Evolutionary conservation across 2,113 vertebrate genomes (phyloP), one percentile per base, ranked within the genome.

Genomic region (Phyllostomus discolor): DNA sequence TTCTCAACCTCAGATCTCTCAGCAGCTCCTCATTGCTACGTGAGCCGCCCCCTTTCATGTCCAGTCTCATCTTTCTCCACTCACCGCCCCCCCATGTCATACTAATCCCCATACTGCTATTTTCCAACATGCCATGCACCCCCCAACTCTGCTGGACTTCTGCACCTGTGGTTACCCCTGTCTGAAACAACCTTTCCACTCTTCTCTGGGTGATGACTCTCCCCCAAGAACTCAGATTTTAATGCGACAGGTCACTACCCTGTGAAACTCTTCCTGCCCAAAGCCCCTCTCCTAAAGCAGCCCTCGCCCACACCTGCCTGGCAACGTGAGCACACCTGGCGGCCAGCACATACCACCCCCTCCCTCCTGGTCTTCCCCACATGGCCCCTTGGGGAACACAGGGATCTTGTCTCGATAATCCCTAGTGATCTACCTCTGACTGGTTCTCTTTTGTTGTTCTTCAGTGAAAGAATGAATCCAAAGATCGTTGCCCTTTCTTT

Each of bases 21-120:
- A 1, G 7, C 0, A 0, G 62, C 70, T 73, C 28, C 70, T 5
- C 7, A 0, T 7, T 35, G 52, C 7, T 28, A 9, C 19, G 22
- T 28, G n/a, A 9, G 9, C 76, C 10, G 5, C 20, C 16, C 20
- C 8, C 7, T 46, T 19, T 16, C 57, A 6, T 1, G 5, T 33
- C 52, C 19, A 33, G 38, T 43, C 28, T 41, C 3, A 2, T 48
- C 33, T 19, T 82, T 26, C 46, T 50, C 64, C 41, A n/a, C 33
- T 33, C 8, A 11, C 33, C 4, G 9, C 5, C 4, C n/a, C 28
- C 69, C 28, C 3, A 12, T 1, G 20, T 28, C 31, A 46, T 1
- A 35, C 0, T 0, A 19, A 31, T 28, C n/a, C 38, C 78, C 19
- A 4, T 52, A 38, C 22, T 41, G n/a, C 38, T 31, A 3, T 35